A percentile compares a stretch with the other conserved stretches of the same genome.
Conservation (phyloP, 2,888 invertebrate species). For the Nomada goodeniana region DNA sequence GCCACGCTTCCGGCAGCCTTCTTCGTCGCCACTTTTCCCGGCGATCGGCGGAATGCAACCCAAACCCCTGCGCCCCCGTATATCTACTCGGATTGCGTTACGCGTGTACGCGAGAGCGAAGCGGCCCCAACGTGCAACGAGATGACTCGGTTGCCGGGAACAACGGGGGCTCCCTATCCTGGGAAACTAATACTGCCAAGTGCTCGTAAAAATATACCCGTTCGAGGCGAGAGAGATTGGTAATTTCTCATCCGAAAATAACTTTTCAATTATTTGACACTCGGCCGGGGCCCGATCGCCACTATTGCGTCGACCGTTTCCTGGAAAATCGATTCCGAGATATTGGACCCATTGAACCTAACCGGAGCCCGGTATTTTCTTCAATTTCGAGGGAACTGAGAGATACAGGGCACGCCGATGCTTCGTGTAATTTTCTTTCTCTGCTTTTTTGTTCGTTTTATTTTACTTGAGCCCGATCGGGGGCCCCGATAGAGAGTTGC, state of each 20-base stretch:
- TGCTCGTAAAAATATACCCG: slow-evolving; percentile 46
- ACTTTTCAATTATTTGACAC: slow-evolving; percentile 1
- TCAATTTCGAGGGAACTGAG: too few species aligned
- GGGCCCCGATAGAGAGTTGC: too few species aligned
- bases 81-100: slow-evolving; percentile 44
- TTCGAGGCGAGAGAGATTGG: background rate
- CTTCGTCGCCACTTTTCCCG: slow-evolving; percentile 43
- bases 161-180: slow-evolving; percentile 10
- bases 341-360: background rate
- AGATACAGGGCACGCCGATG: too few species aligned
- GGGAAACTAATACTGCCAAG: slow-evolving; percentile 23
- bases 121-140: background rate
- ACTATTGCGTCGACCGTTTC: background rate
- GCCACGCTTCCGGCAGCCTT: slow-evolving; percentile 16
- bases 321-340: background rate
- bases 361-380: too few species aligned
- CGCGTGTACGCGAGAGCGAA: background rate
- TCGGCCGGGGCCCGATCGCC: background rate
- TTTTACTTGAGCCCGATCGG: too few species aligned
- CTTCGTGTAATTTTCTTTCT: too few species aligned
- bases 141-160: background rate
- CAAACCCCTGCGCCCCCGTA: slow-evolving; percentile 4
- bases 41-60: slow-evolving; percentile 21
- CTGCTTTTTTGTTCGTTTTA: too few species aligned
- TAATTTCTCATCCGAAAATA: slow-evolving; percentile 28